Base-by-base conservation (phyloP, 2,888 invertebrate species). In the Protophormia terraenovae region DNA sequence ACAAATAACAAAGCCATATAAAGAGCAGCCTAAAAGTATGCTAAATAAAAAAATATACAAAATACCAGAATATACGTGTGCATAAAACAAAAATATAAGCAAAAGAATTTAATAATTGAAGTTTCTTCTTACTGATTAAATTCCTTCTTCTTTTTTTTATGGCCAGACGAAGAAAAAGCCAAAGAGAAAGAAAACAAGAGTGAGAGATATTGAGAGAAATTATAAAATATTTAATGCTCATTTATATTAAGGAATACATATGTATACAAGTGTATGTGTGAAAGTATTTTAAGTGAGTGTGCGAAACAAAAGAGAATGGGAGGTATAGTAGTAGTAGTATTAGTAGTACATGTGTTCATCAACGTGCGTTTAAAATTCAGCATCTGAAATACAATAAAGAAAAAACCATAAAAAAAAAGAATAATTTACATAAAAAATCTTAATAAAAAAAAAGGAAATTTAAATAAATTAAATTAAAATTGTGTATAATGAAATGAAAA, bases 281-380 rank as follows among this genome's bases (percentile, higher is more conserved):
- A 16, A 72, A 64, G 19, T 71, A 55, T 55, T 45, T n/a, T 19
- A 14, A 50, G n/a, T 16, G 27, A 45, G 45, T 64, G 41, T 53
- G 29, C 24, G 35, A 27, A 53, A 50, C 0, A 55, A 58, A 77
- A 77, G 55, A 47, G 66, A 45, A 67, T 29, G 29, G 19, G 66
- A 45, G 32, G 27, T 58, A 27, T 27, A 77, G 67, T 77, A 19
- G 69, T 35, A 45, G 35, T 81, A 22, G 58, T 47, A 38, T 35
- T 85, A 47, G 76, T 67, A 73, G 50, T 85, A 79, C 82, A 82
- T 85, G 72, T 71, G 84, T 80, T 80, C 71, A 53, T 76, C 66
- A 84, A 80, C 84, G 72, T 85, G 85, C 78, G 78, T 75, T 78
- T 10, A 50, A 55, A 69, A 72, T 53, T 60, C 45, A 84, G 75